These are phyloP conservation scores for Heteromyza rotundicornis DNA, from an alignment of 2,888 invertebrate genomes.

Conservation along the genomic window DNA sequence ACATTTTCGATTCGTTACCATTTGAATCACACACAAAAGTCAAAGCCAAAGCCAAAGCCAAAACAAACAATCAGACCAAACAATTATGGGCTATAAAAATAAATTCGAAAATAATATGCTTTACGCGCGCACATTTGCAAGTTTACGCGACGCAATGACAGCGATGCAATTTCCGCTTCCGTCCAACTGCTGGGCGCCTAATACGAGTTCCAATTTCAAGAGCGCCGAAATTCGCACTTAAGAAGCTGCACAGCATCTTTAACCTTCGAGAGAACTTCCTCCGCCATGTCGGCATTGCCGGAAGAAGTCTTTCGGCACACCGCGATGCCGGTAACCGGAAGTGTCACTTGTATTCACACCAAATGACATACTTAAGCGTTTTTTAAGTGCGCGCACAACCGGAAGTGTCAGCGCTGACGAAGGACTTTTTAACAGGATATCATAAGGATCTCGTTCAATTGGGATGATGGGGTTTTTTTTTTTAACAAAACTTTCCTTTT, in stretches of 20 bases:
- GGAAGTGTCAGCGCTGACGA: constrained; percentile 40
- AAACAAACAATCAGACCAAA: too few species aligned
- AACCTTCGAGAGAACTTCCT: too few species aligned
- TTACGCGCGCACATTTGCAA: too few species aligned
- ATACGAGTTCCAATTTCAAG: constrained; percentile 37
- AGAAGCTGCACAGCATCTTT: background rate
- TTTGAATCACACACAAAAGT: too few species aligned
- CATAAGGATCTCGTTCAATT: too few species aligned
- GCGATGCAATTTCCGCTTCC: background rate
- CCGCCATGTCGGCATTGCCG: background rate
- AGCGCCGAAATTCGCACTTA: constrained; percentile 29
- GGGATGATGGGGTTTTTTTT: too few species aligned
- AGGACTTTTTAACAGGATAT: constrained; percentile 37
- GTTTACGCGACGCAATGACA: too few species aligned
- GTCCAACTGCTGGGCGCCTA: constrained; percentile 28
- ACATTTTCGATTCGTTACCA: too few species aligned
- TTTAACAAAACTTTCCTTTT: too few species aligned
- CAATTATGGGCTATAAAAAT: too few species aligned
- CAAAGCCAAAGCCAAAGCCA: too few species aligned
- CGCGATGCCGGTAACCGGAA: background rate
- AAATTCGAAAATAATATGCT: too few species aligned
- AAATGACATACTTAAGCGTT: background rate
- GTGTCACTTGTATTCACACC: background rate
- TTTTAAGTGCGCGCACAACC: constrained; percentile 24
- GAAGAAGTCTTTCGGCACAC: background rate